Evolutionary conservation across 2,113 vertebrate genomes (phyloP).

Genomic region (Eretmodus cyanostictus): DNA sequence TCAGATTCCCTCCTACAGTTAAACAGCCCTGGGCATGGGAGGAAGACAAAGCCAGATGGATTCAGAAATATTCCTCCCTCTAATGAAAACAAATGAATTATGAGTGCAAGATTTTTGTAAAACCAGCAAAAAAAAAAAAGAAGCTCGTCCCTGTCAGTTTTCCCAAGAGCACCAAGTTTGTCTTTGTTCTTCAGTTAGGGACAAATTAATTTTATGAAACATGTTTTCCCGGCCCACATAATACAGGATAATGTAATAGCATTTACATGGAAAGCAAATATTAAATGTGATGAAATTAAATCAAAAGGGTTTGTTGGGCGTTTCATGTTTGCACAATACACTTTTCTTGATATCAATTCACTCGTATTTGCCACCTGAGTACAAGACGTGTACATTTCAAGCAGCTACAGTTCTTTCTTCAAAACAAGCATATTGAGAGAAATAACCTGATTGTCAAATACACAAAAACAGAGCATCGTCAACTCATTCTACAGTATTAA

Average conservation of each 20-base stretch:
- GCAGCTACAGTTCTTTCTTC: background rate
- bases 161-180: slow-evolving; percentile 19
- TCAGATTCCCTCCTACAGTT: slow-evolving; percentile 1
- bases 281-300: background rate
- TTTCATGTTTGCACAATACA: background rate
- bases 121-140: background rate
- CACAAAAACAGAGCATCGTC: background rate
- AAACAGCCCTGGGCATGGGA: slow-evolving; percentile 28
- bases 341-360: background rate
- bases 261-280: background rate
- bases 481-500: background rate
- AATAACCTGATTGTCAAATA: slow-evolving; percentile 38
- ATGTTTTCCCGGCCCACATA: background rate
- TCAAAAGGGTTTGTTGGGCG: background rate
- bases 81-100: background rate
- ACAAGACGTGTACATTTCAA: background rate
- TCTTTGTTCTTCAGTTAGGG: slow-evolving; percentile 16
- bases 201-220: background rate
- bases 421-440: background rate
- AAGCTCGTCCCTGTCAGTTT: background rate
- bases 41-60: background rate
- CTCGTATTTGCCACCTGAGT: background rate
- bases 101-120: background rate
- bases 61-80: background rate
- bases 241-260: background rate